Conservation (phyloP, 2,113 vertebrate species). For the Xyliphius kryptos region DNA sequence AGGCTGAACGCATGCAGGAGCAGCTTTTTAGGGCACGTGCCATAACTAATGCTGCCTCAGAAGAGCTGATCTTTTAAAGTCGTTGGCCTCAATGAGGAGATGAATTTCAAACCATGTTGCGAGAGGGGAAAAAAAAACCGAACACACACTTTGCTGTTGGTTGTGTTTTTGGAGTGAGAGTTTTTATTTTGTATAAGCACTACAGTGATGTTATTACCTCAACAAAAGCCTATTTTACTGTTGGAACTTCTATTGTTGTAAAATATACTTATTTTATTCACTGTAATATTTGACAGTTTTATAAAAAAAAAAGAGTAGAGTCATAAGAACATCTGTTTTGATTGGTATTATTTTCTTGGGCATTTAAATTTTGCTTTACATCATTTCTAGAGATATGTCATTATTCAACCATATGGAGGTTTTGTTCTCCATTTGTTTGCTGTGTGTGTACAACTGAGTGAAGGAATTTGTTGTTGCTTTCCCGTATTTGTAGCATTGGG, state of each 20-base stretch:
- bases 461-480: too few relatives aligned
- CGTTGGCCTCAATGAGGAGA: constrained; percentile 46
- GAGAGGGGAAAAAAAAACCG: constrained; percentile 2
- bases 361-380: constrained; percentile 42
- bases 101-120: constrained; percentile 35
- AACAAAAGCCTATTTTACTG: constrained; percentile 72
- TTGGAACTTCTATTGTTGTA: constrained; percentile 66
- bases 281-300: constrained; percentile 66
- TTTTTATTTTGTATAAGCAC: constrained; percentile 64
- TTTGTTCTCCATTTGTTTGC: constrained; percentile 33
- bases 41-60: constrained; percentile 38
- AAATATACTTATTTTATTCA: constrained; percentile 70
- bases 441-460: constrained; percentile 31
- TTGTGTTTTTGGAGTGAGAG: constrained; percentile 51
- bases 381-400: constrained; percentile 28
- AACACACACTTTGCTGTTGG: constrained; percentile 31
- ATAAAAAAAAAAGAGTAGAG: constrained; percentile 54
- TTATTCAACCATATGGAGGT: constrained; percentile 3
- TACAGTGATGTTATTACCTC: constrained; percentile 70
- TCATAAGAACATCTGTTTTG: constrained; percentile 47
- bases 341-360: constrained; percentile 46
- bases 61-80: constrained; percentile 42
- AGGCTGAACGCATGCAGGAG: too few relatives aligned
- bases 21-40: constrained; percentile 24
- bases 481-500: too few relatives aligned